Base-by-base conservation (phyloP, 2,797 vertebrate genomes). In the Streptopelia turtur region DNA sequence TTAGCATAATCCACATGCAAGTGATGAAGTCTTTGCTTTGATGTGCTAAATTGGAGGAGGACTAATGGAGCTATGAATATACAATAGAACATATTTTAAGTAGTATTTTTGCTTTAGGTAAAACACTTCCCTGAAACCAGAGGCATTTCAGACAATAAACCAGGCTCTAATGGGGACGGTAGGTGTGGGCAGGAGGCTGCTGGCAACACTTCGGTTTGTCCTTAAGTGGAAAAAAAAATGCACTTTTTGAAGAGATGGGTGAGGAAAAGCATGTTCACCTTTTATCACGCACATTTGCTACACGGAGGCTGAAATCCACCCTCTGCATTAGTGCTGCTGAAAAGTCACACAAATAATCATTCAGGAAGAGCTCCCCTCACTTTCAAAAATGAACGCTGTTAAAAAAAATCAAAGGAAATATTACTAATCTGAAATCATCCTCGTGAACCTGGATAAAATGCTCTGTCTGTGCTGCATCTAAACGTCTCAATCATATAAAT, bases 51-150 rank as follows among this genome's bases (percentile, higher is more conserved):
- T 98, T 98, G 98, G 98, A 98, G 98, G 97, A 97, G 95, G 98
- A 97, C 98, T 99, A 99, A 99, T 99, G 98, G 98, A 99, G 98
- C 98, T 98, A 98, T 98, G 98, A 98, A 98, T 98, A 98, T 98
- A 99, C 99, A 99, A 99, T 98, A 98, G 97, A 98, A 98, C 97
- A 97, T 98, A 98, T 98, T 98, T 98, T 98, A 98, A 99, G 99
- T 98, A 98, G 98, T 98, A 98, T 95, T 98, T 98, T 98, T 97
- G 98, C 98, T 98, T 98, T 97, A 98, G 98, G 98, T 98, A 98
- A 99, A 98, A 98, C 96, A 97, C 98, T 98, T 98, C 87, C 97
- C 98, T 97, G 96, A 98, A 98, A 98, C 98, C 97, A 96, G 97
- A 98, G 97, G 98, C 98, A 97, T 98, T 98, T 98, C 97, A 97